Conservation (phyloP, 1,140 invertebrate genomes). For the Phenacoccus solenopsis region DNA sequence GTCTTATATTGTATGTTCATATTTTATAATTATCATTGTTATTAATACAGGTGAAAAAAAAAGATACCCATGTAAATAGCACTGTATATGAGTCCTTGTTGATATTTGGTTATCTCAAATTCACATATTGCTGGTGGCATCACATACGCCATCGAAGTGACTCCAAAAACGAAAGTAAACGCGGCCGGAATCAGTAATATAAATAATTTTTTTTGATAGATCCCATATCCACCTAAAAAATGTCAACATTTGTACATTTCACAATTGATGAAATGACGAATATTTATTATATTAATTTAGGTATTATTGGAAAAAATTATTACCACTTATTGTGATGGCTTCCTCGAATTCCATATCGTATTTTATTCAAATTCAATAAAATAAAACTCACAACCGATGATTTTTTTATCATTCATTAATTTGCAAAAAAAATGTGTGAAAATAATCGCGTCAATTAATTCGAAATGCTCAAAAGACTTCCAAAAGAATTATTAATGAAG, state of each 20-base stretch:
- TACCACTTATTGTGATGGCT: not conserved
- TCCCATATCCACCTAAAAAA: slow-evolving; percentile 2
- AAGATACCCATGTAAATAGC: not conserved
- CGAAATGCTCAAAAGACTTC: too few species aligned
- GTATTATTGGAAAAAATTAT: not conserved
- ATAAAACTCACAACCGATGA: too few species aligned
- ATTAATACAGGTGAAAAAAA: not conserved
- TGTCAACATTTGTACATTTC: not conserved
- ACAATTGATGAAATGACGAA: not conserved
- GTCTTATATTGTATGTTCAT: too few species aligned
- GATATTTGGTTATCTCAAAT: not conserved
- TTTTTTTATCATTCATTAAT: too few species aligned
- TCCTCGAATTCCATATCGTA: not conserved
- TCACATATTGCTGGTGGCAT: not conserved
- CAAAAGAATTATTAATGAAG: too few species aligned
- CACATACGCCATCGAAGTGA: not conserved
- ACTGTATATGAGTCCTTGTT: slow-evolving; percentile 5
- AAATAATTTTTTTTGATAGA: not conserved
- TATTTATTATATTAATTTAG: not conserved
- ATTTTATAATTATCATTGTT: not conserved
- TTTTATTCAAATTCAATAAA: too few species aligned
- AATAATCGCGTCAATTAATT: too few species aligned
- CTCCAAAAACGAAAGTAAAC: not conserved
- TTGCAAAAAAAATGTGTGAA: too few species aligned
- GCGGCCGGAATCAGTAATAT: not conserved